Evolutionary conservation across 2,113 vertebrate genomes (phyloP).

Genomic region (Peromyscus leucopus): DNA sequence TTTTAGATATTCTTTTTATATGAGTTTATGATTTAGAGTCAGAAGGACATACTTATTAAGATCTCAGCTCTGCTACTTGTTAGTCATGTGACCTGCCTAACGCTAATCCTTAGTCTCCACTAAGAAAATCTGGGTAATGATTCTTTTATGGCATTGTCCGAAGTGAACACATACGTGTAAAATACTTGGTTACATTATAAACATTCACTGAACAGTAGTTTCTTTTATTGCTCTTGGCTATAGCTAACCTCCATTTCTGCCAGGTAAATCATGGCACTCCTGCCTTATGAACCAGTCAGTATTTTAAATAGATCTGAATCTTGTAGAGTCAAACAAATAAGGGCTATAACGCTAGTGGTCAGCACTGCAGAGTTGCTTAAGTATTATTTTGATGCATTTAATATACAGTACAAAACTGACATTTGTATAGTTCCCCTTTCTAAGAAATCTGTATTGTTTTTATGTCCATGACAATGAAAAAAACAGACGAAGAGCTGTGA

Average conservation of each 20-base stretch:
- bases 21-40: not conserved
- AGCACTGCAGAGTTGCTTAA: not conserved
- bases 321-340: not conserved
- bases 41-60: not conserved
- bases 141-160: not conserved
- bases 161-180: not conserved
- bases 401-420: not conserved
- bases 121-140: not conserved
- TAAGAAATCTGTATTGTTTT: not conserved
- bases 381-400: not conserved
- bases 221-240: not conserved
- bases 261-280: not conserved
- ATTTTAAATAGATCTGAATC: constrained; percentile 6
- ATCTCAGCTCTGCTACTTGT: not conserved
- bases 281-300: not conserved
- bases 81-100: not conserved
- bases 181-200: not conserved
- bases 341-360: not conserved
- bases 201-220: not conserved
- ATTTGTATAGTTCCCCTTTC: not conserved
- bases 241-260: not conserved
- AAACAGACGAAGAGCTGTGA: not conserved
- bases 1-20: not conserved
- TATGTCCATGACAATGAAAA: not conserved
- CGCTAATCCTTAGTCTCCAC: not conserved